Evolutionary conservation across 37 sponge, comb jelly and placozoan genomes (phyloP).

Genomic region (Petrosia ficiformis): DNA sequence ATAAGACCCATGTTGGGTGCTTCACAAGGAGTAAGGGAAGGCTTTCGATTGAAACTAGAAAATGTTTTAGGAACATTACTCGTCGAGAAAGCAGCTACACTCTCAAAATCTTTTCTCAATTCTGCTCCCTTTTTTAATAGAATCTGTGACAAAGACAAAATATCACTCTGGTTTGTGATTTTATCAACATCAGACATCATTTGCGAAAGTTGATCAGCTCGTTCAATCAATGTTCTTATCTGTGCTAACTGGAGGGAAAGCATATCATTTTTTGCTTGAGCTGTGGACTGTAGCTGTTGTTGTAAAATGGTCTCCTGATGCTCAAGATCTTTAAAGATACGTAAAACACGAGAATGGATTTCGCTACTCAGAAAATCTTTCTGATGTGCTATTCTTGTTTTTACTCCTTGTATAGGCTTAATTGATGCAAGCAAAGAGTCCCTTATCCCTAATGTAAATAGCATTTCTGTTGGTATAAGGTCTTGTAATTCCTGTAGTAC

Average conservation of each 20-base stretch:
- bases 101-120: not conserved
- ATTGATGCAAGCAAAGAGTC: not conserved
- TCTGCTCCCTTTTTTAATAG: not conserved
- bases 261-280: not conserved
- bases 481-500: not conserved
- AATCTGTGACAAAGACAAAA: not conserved
- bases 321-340: not conserved
- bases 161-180: not conserved
- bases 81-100: not conserved
- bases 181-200: not conserved
- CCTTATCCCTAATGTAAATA: not conserved
- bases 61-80: not conserved
- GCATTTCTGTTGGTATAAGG: not conserved
- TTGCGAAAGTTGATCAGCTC: not conserved
- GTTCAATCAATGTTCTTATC: not conserved
- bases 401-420: not conserved
- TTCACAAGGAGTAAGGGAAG: slow-evolving; percentile 6
- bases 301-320: not conserved
- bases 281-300: not conserved
- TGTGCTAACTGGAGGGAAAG: not conserved
- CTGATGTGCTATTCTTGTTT: not conserved
- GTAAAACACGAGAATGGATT: not conserved
- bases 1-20: not conserved
- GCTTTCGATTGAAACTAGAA: not conserved
- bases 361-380: not conserved